Base-by-base conservation (phyloP, 2,113 vertebrate genomes). In the Zootoca vivipara region DNA sequence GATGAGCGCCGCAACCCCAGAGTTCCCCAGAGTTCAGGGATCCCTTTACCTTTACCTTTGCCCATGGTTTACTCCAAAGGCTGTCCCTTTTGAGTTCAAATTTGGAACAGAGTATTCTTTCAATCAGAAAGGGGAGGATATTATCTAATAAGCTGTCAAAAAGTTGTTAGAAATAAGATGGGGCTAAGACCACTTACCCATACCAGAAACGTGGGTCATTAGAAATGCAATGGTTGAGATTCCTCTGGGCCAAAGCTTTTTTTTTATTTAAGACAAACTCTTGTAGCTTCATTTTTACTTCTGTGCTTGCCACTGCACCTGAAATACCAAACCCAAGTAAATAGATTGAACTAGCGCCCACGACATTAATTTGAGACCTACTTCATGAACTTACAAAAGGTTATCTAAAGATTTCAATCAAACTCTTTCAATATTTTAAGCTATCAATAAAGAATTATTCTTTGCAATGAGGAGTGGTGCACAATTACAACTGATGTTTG, bases 251-350 rank as follows among this genome's bases (percentile, higher is more conserved):
- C 95, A 99, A 95, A 0, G 99, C 98, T 93, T 99, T 99, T 97
- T 99, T 99, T 93, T 99, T 99, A 93, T 99, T 99, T 86, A 99
- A 96, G 78, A 99, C 99, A 91, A 99, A 99, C 91, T 99, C 99
- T 90, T 99, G 99, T 20, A 99, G 92, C 73, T 98, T 98, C 98
- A 99, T 98, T 97, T 99, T 99, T 82, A 99, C 99, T 95, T 99
- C 99, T 0, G 99, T 99, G 94, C 99, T 99, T 89, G 99, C 99
- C 86, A 99, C 98, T 0, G 99, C 99, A 94, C 99, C 99, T 99
- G 95, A n/a, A 1, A 79, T 1, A 6, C 6, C 62, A 91, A 70
- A 85, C 33, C 30, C 72, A 72, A 83, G 40, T 72, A 16, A 30
- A 42, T 82, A 83, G 72, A 56, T 20, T 65, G 67, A 82, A 87